Conservation (phyloP, 2,113 vertebrate genomes). For the Brachyistius frenatus region DNA sequence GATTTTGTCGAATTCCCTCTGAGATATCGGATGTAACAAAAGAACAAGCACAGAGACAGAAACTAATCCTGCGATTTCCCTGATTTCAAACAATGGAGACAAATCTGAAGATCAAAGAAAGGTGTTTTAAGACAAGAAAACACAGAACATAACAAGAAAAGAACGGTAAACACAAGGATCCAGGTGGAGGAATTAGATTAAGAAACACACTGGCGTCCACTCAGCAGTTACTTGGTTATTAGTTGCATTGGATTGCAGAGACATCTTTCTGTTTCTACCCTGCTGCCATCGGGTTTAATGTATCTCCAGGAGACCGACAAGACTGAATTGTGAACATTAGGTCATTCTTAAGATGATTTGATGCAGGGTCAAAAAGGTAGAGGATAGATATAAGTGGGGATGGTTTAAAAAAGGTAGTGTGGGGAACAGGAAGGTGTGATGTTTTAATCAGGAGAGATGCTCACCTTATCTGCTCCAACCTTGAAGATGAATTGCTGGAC, state of each 20-base stretch:
- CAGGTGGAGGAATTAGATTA: neutral
- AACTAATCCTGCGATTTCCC: neutral
- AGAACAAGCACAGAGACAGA: neutral
- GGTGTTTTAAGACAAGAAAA: neutral
- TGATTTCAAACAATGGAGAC: neutral
- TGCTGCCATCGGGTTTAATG: slow-evolving; percentile 77
- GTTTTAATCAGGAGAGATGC: slow-evolving; percentile 78
- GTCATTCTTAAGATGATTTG: slow-evolving; percentile 74
- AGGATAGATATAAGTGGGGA: slow-evolving; percentile 52
- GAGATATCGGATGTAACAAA: slow-evolving; percentile 23
- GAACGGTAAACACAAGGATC: neutral
- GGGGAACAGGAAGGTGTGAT: slow-evolving; percentile 72
- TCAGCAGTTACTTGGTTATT: slow-evolving; percentile 23
- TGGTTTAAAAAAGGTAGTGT: slow-evolving; percentile 48
- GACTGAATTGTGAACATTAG: slow-evolving; percentile 64
- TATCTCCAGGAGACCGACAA: slow-evolving; percentile 44
- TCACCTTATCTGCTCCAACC: slow-evolving; percentile 83
- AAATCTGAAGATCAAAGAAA: neutral
- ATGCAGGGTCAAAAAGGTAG: slow-evolving; percentile 42
- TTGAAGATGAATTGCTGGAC: slow-evolving; percentile 80
- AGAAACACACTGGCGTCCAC: slow-evolving; percentile 6
- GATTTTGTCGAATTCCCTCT: neutral
- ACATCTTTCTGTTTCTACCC: slow-evolving; percentile 28
- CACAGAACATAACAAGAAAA: neutral
- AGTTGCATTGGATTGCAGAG: neutral